Percentiles rank a stretch among this genome's conserved stretches.
phyloP scores from a whole-genome alignment of 37 sponge, comb jelly and placozoan species.

The Hexactinellida sp. region DNA sequence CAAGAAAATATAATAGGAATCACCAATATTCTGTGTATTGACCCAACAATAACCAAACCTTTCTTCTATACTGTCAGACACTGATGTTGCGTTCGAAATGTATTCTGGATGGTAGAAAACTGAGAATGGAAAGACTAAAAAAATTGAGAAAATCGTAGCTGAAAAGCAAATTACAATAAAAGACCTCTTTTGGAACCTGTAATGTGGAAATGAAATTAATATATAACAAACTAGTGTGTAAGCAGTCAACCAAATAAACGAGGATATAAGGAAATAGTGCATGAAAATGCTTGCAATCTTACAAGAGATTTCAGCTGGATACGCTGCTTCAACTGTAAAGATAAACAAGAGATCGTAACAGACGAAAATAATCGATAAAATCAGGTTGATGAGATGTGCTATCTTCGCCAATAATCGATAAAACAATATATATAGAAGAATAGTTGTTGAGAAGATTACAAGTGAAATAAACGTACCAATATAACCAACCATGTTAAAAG shows the following conservation, averaged over 20 bases:
- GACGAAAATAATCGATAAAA: background rate
- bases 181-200: background rate
- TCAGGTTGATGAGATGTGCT: background rate
- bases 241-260: background rate
- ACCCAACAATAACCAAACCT: background rate
- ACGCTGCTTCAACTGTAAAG: background rate
- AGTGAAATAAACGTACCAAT: background rate
- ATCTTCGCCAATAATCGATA: background rate
- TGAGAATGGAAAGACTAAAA: background rate
- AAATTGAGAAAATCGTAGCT: background rate
- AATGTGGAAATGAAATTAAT: background rate
- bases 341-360: background rate
- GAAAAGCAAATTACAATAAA: background rate
- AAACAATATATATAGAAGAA: background rate
- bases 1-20: background rate
- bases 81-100: background rate
- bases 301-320: background rate
- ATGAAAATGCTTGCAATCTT: constrained; percentile 6
- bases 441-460: background rate
- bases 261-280: background rate
- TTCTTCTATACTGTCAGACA: background rate
- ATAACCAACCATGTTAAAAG: background rate
- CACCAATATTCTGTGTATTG: background rate
- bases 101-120: background rate
- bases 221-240: constrained; percentile 1